Evolutionary conservation across 2,888 invertebrate genomes (phyloP).

Genomic region (Megaustenia siamemsis): DNA sequence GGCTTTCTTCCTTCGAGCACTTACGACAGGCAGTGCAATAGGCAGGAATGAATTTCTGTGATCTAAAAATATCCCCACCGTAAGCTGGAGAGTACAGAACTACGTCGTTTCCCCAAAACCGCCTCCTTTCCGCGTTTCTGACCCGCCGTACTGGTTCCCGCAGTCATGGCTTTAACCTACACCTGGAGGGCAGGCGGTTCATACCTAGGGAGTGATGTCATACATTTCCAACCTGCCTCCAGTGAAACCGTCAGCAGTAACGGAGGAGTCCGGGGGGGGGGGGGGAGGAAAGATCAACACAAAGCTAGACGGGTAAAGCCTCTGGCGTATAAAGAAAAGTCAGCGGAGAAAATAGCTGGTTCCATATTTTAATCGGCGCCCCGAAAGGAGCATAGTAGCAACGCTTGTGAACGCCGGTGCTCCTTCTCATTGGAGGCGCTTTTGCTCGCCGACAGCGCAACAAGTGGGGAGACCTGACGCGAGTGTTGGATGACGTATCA

Average conservation of each 20-base stretch:
- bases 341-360: constrained; percentile 5
- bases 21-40: too few species aligned
- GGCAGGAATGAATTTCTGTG: neutral
- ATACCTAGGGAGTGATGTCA: constrained; percentile 48
- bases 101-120: neutral
- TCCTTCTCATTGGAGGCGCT: constrained; percentile 10
- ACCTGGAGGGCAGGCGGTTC: constrained; percentile 45
- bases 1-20: too few species aligned
- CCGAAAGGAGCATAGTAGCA: neutral
- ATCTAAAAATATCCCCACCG: neutral
- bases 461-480: constrained; percentile 37
- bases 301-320: neutral
- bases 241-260: neutral
- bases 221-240: neutral
- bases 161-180: neutral
- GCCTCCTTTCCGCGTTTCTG: neutral
- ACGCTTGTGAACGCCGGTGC: constrained; percentile 5
- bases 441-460: constrained; percentile 34
- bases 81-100: neutral
- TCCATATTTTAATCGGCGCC: neutral
- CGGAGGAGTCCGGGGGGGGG: neutral
- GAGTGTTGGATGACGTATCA: constrained; percentile 15
- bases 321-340: neutral
- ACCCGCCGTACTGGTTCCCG: neutral
- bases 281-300: neutral